Evolutionary conservation across 1,140 invertebrate species (phyloP).

Genomic region (Drosophila setifemur): DNA sequence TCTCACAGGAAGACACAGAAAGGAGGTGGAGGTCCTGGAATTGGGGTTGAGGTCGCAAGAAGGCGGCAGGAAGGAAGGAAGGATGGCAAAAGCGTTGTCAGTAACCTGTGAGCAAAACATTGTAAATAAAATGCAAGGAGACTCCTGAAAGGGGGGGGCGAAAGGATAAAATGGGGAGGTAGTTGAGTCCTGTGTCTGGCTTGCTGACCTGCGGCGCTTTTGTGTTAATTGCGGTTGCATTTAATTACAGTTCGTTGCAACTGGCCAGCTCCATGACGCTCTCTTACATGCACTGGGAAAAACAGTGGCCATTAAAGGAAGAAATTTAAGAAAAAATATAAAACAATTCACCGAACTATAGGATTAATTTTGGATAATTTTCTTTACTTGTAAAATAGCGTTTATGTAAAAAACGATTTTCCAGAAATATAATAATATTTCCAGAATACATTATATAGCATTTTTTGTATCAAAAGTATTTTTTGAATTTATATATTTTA

Average conservation of each 20-base stretch:
- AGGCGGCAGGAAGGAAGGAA: slow-evolving; percentile 7
- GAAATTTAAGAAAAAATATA: too few relatives aligned
- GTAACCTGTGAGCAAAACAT: slow-evolving; percentile 67
- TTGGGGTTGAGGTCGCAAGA: neutral
- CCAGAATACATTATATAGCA: too few relatives aligned
- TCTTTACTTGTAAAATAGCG: too few relatives aligned
- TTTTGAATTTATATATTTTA: too few relatives aligned
- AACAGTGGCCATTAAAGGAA: too few relatives aligned
- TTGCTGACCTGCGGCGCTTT: slow-evolving; percentile 75
- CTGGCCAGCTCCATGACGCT: slow-evolving; percentile 25
- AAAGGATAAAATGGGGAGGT: neutral
- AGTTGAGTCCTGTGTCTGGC: slow-evolving; percentile 49
- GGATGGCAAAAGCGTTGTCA: slow-evolving; percentile 36
- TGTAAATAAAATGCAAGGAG: slow-evolving; percentile 68
- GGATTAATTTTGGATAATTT: too few relatives aligned
- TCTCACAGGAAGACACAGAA: slow-evolving; percentile 16
- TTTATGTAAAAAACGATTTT: too few relatives aligned
- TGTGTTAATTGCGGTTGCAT: slow-evolving; percentile 81
- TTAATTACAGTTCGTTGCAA: slow-evolving; percentile 77
- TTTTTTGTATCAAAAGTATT: too few relatives aligned
- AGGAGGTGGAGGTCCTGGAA: slow-evolving; percentile 5
- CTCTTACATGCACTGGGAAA: too few relatives aligned
- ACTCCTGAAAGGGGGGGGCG: slow-evolving; percentile 14
- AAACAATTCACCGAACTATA: too few relatives aligned
- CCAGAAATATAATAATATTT: too few relatives aligned